Conservation (phyloP, 2,888 invertebrate species). For the Noctua janthina region DNA sequence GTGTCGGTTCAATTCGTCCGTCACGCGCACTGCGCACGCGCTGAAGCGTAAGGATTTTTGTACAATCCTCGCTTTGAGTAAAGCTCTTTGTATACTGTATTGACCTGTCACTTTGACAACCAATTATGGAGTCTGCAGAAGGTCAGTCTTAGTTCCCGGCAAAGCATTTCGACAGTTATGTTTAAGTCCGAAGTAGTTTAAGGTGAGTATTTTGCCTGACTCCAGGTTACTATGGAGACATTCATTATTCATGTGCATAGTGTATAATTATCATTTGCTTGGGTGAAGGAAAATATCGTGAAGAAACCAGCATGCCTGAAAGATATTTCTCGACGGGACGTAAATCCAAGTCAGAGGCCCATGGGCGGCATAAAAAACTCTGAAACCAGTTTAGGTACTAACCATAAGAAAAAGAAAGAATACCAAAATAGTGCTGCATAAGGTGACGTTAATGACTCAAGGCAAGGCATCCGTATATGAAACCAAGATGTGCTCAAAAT, state of each 20-base stretch:
- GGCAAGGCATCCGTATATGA: not conserved
- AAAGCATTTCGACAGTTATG: not conserved
- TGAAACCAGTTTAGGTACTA: no score
- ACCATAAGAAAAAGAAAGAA: no score
- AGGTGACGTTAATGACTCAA: not conserved
- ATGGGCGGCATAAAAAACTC: no score
- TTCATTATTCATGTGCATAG: no score
- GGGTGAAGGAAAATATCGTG: no score
- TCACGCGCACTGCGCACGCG: slow-evolving; percentile 81
- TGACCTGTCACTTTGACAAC: slow-evolving; percentile 28
- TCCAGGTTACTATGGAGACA: no score
- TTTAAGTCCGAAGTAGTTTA: not conserved
- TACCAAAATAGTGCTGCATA: not conserved
- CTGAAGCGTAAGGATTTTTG: slow-evolving; percentile 84
- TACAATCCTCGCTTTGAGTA: slow-evolving; percentile 79
- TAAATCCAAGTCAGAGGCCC: no score
- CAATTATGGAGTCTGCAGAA: not conserved
- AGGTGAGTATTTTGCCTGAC: not conserved
- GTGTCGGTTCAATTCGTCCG: slow-evolving; percentile 75
- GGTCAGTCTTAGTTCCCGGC: no score
- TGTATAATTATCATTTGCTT: no score
- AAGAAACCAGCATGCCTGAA: no score
- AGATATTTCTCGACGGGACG: no score
- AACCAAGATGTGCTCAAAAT: not conserved
- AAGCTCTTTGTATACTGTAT: slow-evolving; percentile 70